Base-by-base conservation (phyloP, 2,888 invertebrate species). In the Sphaeridia pumilis region DNA sequence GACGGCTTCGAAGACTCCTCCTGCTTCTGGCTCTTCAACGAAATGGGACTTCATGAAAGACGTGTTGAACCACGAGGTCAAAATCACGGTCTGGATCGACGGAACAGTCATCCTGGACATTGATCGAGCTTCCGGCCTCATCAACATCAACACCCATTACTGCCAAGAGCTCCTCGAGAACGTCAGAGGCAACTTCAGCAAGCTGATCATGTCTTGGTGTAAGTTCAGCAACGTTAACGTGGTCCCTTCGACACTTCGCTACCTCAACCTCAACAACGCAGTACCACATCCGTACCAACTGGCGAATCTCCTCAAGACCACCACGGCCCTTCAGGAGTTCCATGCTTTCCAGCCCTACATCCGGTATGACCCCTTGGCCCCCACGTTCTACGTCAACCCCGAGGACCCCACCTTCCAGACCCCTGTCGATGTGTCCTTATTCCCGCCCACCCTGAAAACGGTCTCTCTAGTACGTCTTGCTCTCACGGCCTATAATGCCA, bases 251-350 rank as follows among this genome's bases (percentile, higher is more conserved):
- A 31, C 26, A 4, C 22, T 54, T 1, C 34, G 38, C 17, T 54
- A 49, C 22, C 22, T 54, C 10, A 54, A 54, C 41, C 28, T 54
- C 20, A 49, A 54, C 27, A 54, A 43, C 20, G 54, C 54, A 12
- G 28, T 54, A 14, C 54, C 49, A 7, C 24, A 26, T n/a, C 49
- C 44, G 12, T 21, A 24, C 1, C 22, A n/a, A 26, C 7, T 54
- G 12, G 25, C 35, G 2, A 45, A 21, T 20, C n/a, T 54, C 10
- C 17, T 54, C 14, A 44, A 38, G 24, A 34, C 34, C 3, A 31
- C 48, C 20, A 17, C 22, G 7, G 10, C 44, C 22, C 45, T 54
- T 17, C 49, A 54, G 25, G 49, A 49, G 2, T 45, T 54, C 24
- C 54, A 54, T 26, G 49, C 43, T 10, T 53, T 47, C 28, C 53